Evolutionary conservation across 2,888 invertebrate genomes (phyloP).

Genomic region (Archips xylosteana): DNA sequence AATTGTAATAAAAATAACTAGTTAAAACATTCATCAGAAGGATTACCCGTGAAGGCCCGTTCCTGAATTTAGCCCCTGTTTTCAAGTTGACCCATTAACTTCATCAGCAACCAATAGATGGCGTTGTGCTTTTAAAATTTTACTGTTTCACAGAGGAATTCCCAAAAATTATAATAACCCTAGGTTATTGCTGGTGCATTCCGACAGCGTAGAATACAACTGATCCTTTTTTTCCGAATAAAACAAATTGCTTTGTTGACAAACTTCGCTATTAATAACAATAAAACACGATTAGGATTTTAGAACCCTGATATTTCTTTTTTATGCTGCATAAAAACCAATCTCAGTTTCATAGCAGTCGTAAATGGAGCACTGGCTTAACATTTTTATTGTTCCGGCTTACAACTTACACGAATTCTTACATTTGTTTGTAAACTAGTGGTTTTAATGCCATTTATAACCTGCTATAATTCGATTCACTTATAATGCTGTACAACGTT

Average conservation of each 20-base stretch:
- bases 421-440: constrained; percentile 1
- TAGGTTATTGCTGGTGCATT: background rate
- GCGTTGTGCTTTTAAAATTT: too few species aligned
- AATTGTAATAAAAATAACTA: too few species aligned
- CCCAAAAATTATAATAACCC: too few species aligned
- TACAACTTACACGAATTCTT: constrained; percentile 12
- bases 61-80: too few species aligned
- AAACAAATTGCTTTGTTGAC: constrained; percentile 32
- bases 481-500: too few species aligned
- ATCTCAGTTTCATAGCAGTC: constrained; percentile 41
- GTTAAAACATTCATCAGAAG: too few species aligned
- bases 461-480: too few species aligned
- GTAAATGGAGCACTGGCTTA: constrained; percentile 35
- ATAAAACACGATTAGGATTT: constrained; percentile 39
- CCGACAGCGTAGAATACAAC: background rate
- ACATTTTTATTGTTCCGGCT: constrained; percentile 38
- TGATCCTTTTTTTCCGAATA: background rate
- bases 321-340: constrained; percentile 41
- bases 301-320: constrained; percentile 37
- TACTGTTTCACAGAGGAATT: too few species aligned
- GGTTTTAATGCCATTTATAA: background rate
- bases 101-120: too few species aligned
- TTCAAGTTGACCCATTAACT: too few species aligned
- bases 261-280: constrained; percentile 36
- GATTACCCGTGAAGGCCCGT: too few species aligned